These are phyloP conservation scores for Aurelia aurita complex sp. Pacific DNA, from an alignment of 30 jellyfish, hydroid and myxozoan genomes.

Conservation along the genomic window DNA sequence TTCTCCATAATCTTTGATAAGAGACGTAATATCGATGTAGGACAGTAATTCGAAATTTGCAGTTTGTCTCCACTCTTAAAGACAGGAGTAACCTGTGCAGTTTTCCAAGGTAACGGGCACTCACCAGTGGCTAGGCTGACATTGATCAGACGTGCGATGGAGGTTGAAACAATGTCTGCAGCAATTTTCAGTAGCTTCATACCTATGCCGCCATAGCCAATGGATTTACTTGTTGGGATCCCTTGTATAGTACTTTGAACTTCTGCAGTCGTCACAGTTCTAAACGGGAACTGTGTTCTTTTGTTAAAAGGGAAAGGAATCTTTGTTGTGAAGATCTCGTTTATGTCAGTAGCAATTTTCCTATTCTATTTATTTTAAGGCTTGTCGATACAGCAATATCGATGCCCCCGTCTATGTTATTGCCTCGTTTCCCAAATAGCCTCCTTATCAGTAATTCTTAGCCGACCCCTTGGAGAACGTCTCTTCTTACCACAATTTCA, in stretches of 20 bases:
- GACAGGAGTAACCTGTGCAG: slow-evolving; percentile 28
- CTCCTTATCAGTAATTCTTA: no score
- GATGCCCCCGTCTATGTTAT: no score
- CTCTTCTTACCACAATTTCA: no score
- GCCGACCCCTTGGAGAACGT: no score
- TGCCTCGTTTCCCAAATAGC: no score
- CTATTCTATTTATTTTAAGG: no score
- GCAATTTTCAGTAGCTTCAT: background rate
- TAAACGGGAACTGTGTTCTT: background rate
- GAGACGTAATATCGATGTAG: slow-evolving; percentile 23
- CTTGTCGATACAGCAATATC: no score
- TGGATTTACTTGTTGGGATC: slow-evolving; percentile 31
- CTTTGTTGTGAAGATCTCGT: no score
- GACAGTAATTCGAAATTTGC: slow-evolving; percentile 9
- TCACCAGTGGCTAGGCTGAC: slow-evolving; percentile 45
- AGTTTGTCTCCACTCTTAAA: slow-evolving; percentile 17
- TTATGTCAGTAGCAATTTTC: no score
- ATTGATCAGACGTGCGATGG: slow-evolving; percentile 25
- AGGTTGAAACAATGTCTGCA: slow-evolving; percentile 34
- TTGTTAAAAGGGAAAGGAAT: no score
- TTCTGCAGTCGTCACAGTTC: slow-evolving; percentile 7
- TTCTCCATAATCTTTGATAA: slow-evolving; percentile 30
- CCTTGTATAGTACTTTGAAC: slow-evolving; percentile 21
- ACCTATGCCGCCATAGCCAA: slow-evolving; percentile 37
- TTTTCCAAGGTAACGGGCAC: slow-evolving; percentile 2